Evolutionary conservation across 2,888 invertebrate genomes (phyloP).

Genomic region (Erynnis tages): DNA sequence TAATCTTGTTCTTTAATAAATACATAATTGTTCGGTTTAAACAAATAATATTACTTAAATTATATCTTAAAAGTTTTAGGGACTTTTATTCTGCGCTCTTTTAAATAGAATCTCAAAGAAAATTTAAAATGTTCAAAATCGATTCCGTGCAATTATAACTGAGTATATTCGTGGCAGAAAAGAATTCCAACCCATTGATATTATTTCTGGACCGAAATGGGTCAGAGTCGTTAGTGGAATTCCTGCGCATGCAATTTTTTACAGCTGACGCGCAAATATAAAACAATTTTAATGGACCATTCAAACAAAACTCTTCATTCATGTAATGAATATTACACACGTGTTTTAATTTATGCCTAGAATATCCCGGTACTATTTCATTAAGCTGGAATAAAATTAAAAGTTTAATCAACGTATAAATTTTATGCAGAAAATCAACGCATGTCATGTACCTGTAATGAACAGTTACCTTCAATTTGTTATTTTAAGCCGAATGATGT

Average conservation of each 20-base stretch:
- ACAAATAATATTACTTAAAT: no score
- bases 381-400: slow-evolving; percentile 7
- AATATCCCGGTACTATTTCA: slow-evolving; percentile 5
- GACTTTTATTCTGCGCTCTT: no score
- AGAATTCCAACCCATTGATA: slow-evolving; percentile 14
- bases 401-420: slow-evolving; percentile 9
- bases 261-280: slow-evolving; percentile 24
- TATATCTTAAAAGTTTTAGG: no score
- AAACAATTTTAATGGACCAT: slow-evolving; percentile 24
- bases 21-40: no score
- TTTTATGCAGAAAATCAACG: no score
- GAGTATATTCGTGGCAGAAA: slow-evolving; percentile 15
- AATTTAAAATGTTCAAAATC: no score
- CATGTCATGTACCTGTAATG: no score
- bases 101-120: no score
- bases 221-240: slow-evolving; percentile 24
- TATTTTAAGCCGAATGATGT: no score
- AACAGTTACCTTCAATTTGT: no score
- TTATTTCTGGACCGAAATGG: slow-evolving; percentile 19
- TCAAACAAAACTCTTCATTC: slow-evolving; percentile 9
- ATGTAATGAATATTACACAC: slow-evolving; percentile 12
- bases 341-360: slow-evolving; percentile 6
- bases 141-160: no score
- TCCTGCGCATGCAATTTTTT: slow-evolving; percentile 24
- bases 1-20: no score